These are phyloP conservation scores for Pristis pectinata DNA, from an alignment of 2,797 vertebrate species.

Conservation along the genomic window DNA sequence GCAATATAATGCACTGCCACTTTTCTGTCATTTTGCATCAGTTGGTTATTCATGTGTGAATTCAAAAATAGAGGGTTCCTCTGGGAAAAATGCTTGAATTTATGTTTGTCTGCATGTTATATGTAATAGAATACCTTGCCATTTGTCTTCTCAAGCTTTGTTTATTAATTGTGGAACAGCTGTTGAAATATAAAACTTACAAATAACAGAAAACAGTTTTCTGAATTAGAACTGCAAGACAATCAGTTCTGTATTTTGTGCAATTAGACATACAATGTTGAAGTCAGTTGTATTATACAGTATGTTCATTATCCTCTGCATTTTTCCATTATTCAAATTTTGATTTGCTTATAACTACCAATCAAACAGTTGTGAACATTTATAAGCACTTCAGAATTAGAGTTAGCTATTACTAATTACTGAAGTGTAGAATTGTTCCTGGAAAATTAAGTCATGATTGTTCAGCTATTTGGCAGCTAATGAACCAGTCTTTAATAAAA, in stretches of 20 bases:
- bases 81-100: background rate
- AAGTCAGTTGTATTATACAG: background rate
- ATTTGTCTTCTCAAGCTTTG: background rate
- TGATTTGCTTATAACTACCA: slow-evolving; percentile 18
- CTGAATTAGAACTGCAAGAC: background rate
- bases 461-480: slow-evolving; percentile 24
- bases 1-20: slow-evolving; percentile 4
- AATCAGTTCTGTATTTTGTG: background rate
- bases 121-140: background rate
- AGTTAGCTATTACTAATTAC: slow-evolving; percentile 14
- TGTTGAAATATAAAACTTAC: background rate
- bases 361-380: slow-evolving; percentile 24
- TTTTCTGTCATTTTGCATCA: slow-evolving; percentile 32
- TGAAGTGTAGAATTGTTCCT: background rate
- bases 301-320: background rate
- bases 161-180: background rate
- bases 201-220: background rate
- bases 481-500: slow-evolving; percentile 29
- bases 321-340: background rate
- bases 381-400: slow-evolving; percentile 18
- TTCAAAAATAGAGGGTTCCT: background rate
- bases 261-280: background rate
- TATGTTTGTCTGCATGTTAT: background rate
- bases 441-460: slow-evolving; percentile 22
- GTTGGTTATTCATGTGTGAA: background rate